Evolutionary conservation across 2,888 invertebrate genomes (phyloP).

Genomic region (Dolomedes plantarius): DNA sequence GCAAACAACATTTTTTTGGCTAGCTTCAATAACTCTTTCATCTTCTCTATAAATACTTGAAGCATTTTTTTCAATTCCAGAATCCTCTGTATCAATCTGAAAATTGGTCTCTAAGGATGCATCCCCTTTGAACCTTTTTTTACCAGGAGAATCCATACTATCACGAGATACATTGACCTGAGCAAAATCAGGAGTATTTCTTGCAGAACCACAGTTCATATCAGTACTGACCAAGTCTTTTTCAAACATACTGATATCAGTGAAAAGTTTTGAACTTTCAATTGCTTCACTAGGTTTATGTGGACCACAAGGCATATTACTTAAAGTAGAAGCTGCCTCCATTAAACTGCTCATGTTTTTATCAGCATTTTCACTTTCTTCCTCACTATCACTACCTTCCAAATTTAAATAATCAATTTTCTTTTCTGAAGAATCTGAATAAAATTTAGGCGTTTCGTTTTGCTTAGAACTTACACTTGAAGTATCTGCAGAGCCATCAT

Average conservation of each 20-base stretch:
- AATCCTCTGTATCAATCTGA: neutral
- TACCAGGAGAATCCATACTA: neutral
- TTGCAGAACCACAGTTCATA: neutral
- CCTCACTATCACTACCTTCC: slow-evolving; percentile 41
- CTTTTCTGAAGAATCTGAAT: neutral
- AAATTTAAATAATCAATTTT: slow-evolving; percentile 41
- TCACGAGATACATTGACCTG: neutral
- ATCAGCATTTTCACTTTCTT: neutral
- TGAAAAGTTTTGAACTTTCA: neutral
- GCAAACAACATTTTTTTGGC: slow-evolving; percentile 9
- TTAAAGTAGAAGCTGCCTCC: slow-evolving; percentile 40
- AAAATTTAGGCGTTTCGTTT: neutral
- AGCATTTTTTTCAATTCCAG: neutral
- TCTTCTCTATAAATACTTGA: slow-evolving; percentile 29
- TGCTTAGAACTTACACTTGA: too few species aligned
- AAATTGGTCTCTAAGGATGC: neutral
- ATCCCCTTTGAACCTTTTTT: neutral
- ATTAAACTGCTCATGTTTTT: slow-evolving; percentile 22
- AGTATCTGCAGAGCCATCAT: neutral
- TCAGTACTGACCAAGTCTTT: neutral
- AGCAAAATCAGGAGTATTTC: neutral
- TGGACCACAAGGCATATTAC: slow-evolving; percentile 29
- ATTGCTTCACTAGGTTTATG: neutral
- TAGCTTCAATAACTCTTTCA: neutral
- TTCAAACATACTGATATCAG: too few species aligned